phyloP scores from a whole-genome alignment of 2,797 vertebrate genomes.

The Lophura swinhoii region DNA sequence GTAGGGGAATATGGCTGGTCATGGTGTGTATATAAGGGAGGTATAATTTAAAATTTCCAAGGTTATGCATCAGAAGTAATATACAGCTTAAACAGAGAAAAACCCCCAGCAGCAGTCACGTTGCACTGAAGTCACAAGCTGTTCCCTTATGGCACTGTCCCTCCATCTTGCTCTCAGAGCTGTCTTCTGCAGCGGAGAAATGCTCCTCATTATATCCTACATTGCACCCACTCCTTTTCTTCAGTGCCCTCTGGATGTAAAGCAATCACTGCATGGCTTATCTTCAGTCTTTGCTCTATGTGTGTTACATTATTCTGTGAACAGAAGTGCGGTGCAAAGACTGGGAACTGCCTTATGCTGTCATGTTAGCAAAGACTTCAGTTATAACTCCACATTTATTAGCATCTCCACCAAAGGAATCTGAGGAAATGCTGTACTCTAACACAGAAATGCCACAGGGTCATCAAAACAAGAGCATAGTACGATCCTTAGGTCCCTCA shows the following conservation, averaged over 20 bases:
- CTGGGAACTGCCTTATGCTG: neutral
- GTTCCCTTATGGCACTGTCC: neutral
- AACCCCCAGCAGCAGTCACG: neutral
- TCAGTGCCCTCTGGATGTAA: neutral
- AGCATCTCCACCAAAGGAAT: neutral
- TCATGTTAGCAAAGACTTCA: neutral
- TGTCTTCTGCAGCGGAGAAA: neutral
- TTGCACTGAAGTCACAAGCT: neutral
- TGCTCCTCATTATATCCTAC: neutral
- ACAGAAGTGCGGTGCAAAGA: neutral
- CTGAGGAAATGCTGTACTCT: neutral
- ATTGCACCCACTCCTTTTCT: neutral
- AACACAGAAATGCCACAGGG: neutral
- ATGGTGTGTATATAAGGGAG: neutral
- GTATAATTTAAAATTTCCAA: neutral
- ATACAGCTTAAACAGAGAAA: neutral
- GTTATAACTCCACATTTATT: neutral
- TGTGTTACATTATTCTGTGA: neutral
- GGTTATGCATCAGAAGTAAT: neutral
- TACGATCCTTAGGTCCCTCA: neutral
- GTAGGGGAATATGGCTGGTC: neutral
- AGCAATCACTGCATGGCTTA: neutral
- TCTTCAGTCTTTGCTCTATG: neutral
- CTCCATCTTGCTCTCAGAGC: fast-evolving
- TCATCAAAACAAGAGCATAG: neutral